A percentile compares a stretch with the other conserved stretches of the same genome.
Conservation (phyloP, 2,888 invertebrate species). For the Erebia epiphron region DNA sequence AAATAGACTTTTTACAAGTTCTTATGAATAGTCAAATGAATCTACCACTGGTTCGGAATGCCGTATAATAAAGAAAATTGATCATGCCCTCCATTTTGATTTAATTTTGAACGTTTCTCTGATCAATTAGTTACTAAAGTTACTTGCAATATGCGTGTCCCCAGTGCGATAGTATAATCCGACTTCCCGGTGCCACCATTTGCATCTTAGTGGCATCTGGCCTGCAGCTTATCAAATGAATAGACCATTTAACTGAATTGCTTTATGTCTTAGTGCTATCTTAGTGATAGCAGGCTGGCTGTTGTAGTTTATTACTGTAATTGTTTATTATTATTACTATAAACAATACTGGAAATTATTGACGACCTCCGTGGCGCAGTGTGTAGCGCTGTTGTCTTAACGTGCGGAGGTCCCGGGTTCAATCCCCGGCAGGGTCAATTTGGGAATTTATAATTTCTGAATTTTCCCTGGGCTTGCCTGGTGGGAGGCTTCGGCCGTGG, state of each 20-base stretch:
- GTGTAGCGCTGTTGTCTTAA: no score
- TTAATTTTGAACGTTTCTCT: not conserved
- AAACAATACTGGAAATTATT: not conserved
- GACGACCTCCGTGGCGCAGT: no score
- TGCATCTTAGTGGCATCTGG: slow-evolving; percentile 17
- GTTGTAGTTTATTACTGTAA: not conserved
- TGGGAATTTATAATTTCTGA: no score
- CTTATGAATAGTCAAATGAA: no score
- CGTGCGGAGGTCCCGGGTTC: no score
- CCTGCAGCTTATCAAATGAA: slow-evolving; percentile 11
- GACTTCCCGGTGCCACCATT: slow-evolving; percentile 1
- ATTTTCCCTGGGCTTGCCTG: no score
- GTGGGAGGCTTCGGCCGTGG: no score
- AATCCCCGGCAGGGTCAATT: no score
- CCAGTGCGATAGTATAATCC: slow-evolving; percentile 9
- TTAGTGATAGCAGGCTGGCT: not conserved
- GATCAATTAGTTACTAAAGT: not conserved
- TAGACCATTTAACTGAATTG: slow-evolving; percentile 13
- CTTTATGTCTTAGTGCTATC: slow-evolving; percentile 6
- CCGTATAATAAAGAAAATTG: no score
- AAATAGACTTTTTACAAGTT: no score
- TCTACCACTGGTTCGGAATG: no score
- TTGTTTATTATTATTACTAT: not conserved
- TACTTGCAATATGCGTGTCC: not conserved
- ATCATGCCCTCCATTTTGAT: no score